A percentile compares a stretch with the other conserved stretches of the same genome.
phyloP scores from a whole-genome alignment of 2,888 invertebrate species.

The Limenitis camilla region DNA sequence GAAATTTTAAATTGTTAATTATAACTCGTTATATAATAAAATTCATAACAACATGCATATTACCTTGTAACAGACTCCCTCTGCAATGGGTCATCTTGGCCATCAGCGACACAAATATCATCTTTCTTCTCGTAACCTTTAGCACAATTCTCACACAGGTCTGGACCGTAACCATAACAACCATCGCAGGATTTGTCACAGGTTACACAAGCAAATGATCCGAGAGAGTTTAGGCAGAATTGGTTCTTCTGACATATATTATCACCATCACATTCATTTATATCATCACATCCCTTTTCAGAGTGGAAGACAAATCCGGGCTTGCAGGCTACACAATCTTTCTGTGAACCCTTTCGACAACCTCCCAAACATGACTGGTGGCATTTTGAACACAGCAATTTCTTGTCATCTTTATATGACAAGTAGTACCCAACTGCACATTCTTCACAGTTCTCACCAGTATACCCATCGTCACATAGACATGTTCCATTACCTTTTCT shows the following conservation, averaged over 20 bases:
- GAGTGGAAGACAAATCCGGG: slow-evolving; percentile 83
- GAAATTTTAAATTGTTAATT: slow-evolving; percentile 33
- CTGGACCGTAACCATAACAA: slow-evolving; percentile 92
- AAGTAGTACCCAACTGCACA: slow-evolving; percentile 84
- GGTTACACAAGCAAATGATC: slow-evolving; percentile 84
- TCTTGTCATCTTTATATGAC: slow-evolving; percentile 82
- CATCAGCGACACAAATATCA: slow-evolving; percentile 83
- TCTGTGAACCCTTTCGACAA: slow-evolving; percentile 83
- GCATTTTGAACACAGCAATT: slow-evolving; percentile 84
- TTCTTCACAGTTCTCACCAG: slow-evolving; percentile 83
- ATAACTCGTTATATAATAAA: slow-evolving; percentile 12
- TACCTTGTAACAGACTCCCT: slow-evolving; percentile 55
- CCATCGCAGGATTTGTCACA: slow-evolving; percentile 90
- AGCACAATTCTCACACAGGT: slow-evolving; percentile 90
- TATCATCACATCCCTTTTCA: slow-evolving; percentile 86
- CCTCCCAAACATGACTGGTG: slow-evolving; percentile 85
- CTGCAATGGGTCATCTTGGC: slow-evolving; percentile 41
- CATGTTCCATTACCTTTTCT: slow-evolving; percentile 95
- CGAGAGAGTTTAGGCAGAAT: slow-evolving; percentile 92
- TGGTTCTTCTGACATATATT: slow-evolving; percentile 77
- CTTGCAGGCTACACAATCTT: slow-evolving; percentile 75
- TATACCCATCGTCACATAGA: slow-evolving; percentile 87
- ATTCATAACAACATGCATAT: neutral
- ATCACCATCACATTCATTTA: slow-evolving; percentile 85
- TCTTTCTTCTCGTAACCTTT: slow-evolving; percentile 81